Percentiles rank a stretch among this genome's conserved stretches.
Conservation (phyloP, 1,140 invertebrate species). For the Zaprionus capensis region DNA sequence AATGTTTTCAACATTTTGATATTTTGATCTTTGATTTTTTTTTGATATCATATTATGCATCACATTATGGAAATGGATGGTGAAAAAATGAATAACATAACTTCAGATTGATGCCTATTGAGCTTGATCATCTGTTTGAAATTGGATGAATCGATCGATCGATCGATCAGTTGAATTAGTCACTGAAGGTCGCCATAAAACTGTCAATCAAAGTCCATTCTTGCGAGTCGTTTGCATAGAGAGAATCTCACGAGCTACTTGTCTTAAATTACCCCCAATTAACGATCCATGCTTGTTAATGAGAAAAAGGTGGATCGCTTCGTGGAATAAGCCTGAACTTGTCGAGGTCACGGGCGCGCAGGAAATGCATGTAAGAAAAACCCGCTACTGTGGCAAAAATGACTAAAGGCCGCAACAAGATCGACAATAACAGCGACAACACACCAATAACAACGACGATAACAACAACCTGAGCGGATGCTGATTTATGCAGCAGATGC, state of each 20-base stretch:
- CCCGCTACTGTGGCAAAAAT: constrained; percentile 61
- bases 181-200: constrained; percentile 65
- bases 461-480: constrained; percentile 53
- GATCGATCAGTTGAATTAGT: constrained; percentile 45
- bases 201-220: constrained; percentile 52
- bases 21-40: constrained; percentile 30
- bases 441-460: constrained; percentile 8
- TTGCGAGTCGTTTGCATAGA: not conserved
- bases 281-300: constrained; percentile 38
- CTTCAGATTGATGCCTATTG: constrained; percentile 55
- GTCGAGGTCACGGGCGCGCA: constrained; percentile 59
- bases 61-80: constrained; percentile 65
- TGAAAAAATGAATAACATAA: constrained; percentile 37
- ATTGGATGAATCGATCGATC: constrained; percentile 20
- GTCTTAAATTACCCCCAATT: constrained; percentile 40
- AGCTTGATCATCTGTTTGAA: constrained; percentile 31
- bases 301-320: constrained; percentile 14
- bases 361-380: constrained; percentile 69
- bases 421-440: constrained; percentile 17
- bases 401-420: constrained; percentile 37
- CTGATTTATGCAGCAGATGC: constrained; percentile 70
- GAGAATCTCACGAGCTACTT: constrained; percentile 29
- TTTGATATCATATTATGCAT: constrained; percentile 40
- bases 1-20: constrained; percentile 58
- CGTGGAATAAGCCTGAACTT: constrained; percentile 59